phyloP scores from a whole-genome alignment of 1,140 invertebrate genomes.

The Oppia nitens region DNA sequence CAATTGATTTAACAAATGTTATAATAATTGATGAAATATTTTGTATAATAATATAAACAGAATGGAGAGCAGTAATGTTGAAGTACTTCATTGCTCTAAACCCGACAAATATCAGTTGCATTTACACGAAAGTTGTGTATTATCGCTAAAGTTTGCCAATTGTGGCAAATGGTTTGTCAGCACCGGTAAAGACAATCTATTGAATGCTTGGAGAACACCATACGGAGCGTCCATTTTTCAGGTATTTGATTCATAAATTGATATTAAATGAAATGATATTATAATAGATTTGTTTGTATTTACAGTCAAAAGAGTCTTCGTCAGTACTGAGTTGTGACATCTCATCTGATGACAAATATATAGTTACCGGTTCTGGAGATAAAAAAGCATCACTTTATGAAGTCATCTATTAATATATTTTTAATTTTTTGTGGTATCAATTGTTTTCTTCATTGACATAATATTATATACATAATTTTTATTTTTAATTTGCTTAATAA shows the following conservation, averaged over 20 bases:
- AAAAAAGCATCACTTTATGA: constrained; percentile 98
- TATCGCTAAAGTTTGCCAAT: constrained; percentile 86
- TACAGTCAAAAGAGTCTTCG: constrained; percentile 92
- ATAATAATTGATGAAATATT: background rate
- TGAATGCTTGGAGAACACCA: constrained; percentile 95
- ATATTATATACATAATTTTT: too few species aligned
- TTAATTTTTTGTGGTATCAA: background rate
- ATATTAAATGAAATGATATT: background rate
- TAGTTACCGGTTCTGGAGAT: constrained; percentile 95
- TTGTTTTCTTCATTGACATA: too few species aligned
- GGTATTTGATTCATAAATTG: constrained; percentile 36
- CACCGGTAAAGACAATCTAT: constrained; percentile 93
- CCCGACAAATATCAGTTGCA: constrained; percentile 83
- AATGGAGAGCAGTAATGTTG: constrained; percentile 95
- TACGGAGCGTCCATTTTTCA: constrained; percentile 93
- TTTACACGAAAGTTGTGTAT: constrained; percentile 94
- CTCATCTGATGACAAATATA: constrained; percentile 93
- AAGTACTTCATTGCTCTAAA: constrained; percentile 78
- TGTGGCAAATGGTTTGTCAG: constrained; percentile 98
- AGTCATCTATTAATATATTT: constrained; percentile 61
- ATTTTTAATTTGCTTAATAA: too few species aligned
- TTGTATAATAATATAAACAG: constrained; percentile 26
- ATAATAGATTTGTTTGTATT: background rate
- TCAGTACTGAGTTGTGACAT: constrained; percentile 98
- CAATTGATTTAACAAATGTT: background rate